Percentiles rank a stretch among this genome's conserved stretches.
Evolutionary conservation across 1,140 invertebrate genomes (phyloP).

Genomic region (Rhizoglyphus robini): DNA sequence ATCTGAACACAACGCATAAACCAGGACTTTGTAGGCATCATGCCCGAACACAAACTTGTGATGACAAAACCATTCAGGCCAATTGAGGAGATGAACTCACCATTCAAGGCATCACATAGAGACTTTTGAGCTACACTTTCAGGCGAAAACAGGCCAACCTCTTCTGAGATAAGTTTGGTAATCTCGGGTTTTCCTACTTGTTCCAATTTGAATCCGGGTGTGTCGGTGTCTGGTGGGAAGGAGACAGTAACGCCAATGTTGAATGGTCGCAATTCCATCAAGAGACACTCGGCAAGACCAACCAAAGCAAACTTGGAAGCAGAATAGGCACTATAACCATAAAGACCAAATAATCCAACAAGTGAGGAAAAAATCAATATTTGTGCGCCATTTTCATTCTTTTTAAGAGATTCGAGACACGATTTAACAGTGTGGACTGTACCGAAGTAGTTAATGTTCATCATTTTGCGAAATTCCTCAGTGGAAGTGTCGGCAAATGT

Average conservation of each 20-base stretch:
- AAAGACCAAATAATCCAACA: constrained; percentile 76
- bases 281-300: constrained; percentile 69
- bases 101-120: constrained; percentile 60
- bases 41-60: constrained; percentile 60
- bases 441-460: constrained; percentile 45
- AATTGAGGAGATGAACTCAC: constrained; percentile 62
- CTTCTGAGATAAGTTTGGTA: constrained; percentile 71
- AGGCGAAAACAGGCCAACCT: constrained; percentile 57
- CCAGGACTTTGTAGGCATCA: constrained; percentile 51
- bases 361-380: constrained; percentile 77
- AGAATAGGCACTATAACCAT: constrained; percentile 80
- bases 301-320: constrained; percentile 85
- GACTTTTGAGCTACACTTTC: constrained; percentile 63
- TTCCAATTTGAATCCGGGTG: constrained; percentile 80
- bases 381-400: constrained; percentile 43
- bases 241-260: constrained; percentile 70
- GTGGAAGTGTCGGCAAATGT: constrained; percentile 64
- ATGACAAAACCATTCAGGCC: constrained; percentile 73
- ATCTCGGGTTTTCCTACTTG: constrained; percentile 68
- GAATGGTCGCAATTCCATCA: constrained; percentile 49
- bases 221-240: constrained; percentile 92
- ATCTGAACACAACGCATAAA: constrained; percentile 46
- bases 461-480: constrained; percentile 45
- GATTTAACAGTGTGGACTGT: constrained; percentile 41
- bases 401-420: constrained; percentile 39